A percentile compares a stretch with the other conserved stretches of the same genome.
Evolutionary conservation across 1,140 invertebrate species (phyloP).

Genomic region (Ectropis grisescens): DNA sequence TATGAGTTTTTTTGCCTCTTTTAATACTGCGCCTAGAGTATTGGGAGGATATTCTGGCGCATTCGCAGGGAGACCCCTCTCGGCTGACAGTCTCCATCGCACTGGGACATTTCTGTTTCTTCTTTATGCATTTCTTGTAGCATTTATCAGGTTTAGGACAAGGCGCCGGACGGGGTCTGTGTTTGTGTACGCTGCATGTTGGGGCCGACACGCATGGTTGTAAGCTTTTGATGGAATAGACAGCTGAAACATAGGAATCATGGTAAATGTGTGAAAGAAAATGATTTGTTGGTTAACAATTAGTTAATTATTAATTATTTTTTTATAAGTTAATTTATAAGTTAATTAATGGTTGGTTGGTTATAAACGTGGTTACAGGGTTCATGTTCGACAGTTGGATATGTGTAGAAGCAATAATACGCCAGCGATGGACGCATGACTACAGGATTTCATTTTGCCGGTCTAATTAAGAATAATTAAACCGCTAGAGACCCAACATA

Average conservation of each 20-base stretch:
- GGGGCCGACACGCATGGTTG: constrained; percentile 51
- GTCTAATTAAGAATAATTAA: too few species aligned
- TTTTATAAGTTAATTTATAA: too few species aligned
- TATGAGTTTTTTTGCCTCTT: constrained; percentile 28
- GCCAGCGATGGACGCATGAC: too few species aligned
- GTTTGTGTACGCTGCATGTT: constrained; percentile 43
- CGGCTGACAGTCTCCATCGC: constrained; percentile 37
- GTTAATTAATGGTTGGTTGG: too few species aligned
- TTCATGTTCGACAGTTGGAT: too few species aligned
- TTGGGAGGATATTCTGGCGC: constrained; percentile 30
- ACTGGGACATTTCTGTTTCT: constrained; percentile 40
- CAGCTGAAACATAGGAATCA: constrained; percentile 29
- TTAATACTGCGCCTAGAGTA: constrained; percentile 26
- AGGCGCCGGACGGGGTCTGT: constrained; percentile 41
- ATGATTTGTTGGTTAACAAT: too few species aligned
- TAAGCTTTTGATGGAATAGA: constrained; percentile 30
- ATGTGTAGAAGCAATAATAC: too few species aligned
- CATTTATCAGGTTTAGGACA: constrained; percentile 44
- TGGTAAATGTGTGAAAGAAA: too few species aligned
- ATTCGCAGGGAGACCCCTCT: constrained; percentile 31
- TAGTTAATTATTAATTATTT: too few species aligned
- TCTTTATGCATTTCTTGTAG: constrained; percentile 34
- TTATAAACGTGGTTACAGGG: too few species aligned
- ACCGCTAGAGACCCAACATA: too few species aligned
- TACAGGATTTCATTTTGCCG: too few species aligned